These are phyloP conservation scores for Philereme vetulata DNA, from an alignment of 2,888 invertebrate species.

Conservation along the genomic window DNA sequence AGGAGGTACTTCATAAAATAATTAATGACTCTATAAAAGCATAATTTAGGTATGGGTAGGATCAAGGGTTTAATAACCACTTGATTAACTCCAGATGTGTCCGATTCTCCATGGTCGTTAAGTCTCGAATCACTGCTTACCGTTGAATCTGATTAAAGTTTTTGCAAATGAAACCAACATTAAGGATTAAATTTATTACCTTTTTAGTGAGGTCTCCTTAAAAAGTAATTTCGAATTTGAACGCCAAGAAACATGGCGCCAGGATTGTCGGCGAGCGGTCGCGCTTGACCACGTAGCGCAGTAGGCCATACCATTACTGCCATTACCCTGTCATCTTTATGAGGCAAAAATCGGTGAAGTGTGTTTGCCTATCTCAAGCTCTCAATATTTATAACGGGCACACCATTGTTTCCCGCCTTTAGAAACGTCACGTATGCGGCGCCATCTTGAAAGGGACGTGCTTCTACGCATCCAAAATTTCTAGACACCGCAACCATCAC, in stretches of 20 bases:
- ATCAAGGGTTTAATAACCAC: conserved; percentile 13
- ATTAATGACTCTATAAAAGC: too few relatives aligned
- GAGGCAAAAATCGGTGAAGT: conserved; percentile 65
- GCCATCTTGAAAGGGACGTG: conserved; percentile 78
- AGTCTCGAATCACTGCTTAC: conserved; percentile 28
- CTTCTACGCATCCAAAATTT: conserved; percentile 60
- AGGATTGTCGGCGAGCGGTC: conserved; percentile 27
- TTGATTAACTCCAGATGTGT: conserved; percentile 14
- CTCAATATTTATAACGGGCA: conserved; percentile 79
- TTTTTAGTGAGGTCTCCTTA: conserved; percentile 40
- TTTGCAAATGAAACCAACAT: conserved; percentile 37
- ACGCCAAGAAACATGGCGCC: conserved; percentile 56
- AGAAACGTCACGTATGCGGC: conserved; percentile 75
- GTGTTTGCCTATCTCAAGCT: conserved; percentile 63
- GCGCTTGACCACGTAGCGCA: conserved; percentile 49
- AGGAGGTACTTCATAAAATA: too few relatives aligned
- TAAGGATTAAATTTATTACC: conserved; percentile 37
- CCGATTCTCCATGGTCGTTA: conserved; percentile 27
- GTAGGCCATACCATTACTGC: conserved; percentile 51
- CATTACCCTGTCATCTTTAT: conserved; percentile 30
- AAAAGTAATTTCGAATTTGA: conserved; percentile 57
- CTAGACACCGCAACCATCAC: conserved; percentile 53
- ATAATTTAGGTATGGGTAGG: neutral
- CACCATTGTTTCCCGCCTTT: conserved; percentile 74
- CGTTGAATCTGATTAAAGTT: conserved; percentile 35